Evolutionary conservation across 2,888 invertebrate species (phyloP), one percentile per base, ranked within the genome.

Genomic region (Apodemia duryi): DNA sequence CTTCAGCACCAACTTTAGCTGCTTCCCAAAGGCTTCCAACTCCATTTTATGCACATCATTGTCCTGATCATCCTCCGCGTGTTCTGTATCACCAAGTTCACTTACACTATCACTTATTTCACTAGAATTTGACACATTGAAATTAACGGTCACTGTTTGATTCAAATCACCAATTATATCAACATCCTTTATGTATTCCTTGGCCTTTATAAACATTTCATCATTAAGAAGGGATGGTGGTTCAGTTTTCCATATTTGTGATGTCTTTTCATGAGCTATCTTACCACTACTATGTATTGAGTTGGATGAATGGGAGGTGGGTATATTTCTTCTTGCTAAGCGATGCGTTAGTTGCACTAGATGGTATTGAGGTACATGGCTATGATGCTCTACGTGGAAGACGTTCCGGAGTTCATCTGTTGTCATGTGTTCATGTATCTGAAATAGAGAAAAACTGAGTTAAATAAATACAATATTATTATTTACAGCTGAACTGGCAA

Each of bases 371-470:
- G 98, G 98, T 77, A 98, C 96, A 82, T 94, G 92, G 76, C 94
- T 93, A 84, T 95, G 94, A 77, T 94, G 93, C 68, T 96, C 95
- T 75, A 97, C 96, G 87, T 97, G 97, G 91, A 98, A 98, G 71
- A 97, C 94, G 80, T 94, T 94, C 82, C 94, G 93, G 79, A 97
- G 91, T 90, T 98, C 97, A 70, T 96, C 95, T 80, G 94, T 86
- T 74, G 96, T 95, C 97, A 98, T 97, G 83, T 95, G 95, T 91
- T 96, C 96, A 93, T 98, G 97, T 81, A 97, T 94, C 97, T 97
- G 95, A 64, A 95, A 82, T 66, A 68, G 70, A 32, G 13, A 29
- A 62, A 52, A 57, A 60, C 13, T 21, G 6, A 60, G 13, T 49
- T 54, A 46, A 63, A 38, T 38, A 38, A 38, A 1, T 38, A 2